phyloP scores from a whole-genome alignment of 1,140 invertebrate species.

The Drosophila simulans region DNA sequence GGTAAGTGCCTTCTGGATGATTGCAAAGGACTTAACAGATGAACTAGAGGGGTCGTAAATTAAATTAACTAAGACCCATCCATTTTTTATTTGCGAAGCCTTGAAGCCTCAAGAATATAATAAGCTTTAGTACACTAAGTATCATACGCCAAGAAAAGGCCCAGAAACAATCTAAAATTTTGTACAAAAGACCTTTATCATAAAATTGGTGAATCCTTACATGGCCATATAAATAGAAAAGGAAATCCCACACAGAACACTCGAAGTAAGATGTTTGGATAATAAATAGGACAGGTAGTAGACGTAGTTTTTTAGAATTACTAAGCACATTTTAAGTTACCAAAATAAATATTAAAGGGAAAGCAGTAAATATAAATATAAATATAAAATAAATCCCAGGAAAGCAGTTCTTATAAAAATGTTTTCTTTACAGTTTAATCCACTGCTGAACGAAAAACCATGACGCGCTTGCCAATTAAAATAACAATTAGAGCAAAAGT shows the following conservation, averaged over 20 bases:
- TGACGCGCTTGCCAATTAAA: constrained; percentile 25
- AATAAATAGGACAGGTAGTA: neutral
- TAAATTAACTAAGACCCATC: neutral
- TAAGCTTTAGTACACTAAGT: neutral
- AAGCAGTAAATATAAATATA: no score
- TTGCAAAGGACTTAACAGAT: neutral
- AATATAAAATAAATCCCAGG: no score
- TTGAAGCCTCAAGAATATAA: neutral
- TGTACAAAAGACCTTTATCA: no score
- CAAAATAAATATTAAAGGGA: neutral
- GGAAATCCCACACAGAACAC: neutral
- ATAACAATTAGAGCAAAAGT: constrained; percentile 45
- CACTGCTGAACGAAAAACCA: neutral
- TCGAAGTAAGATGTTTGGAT: neutral
- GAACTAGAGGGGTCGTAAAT: neutral
- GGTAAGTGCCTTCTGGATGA: constrained; percentile 17
- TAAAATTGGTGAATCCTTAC: neutral
- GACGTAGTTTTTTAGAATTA: neutral
- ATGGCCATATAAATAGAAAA: neutral
- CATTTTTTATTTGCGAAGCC: neutral
- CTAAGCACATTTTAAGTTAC: neutral
- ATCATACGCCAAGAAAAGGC: no score
- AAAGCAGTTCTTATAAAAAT: neutral
- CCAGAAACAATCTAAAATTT: no score
- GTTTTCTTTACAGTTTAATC: constrained; percentile 12